Percentiles rank a stretch among this genome's conserved stretches.
These are phyloP conservation scores for Protomyctophum bolini DNA, from an alignment of 2,113 vertebrate species.

Conservation along the genomic window DNA sequence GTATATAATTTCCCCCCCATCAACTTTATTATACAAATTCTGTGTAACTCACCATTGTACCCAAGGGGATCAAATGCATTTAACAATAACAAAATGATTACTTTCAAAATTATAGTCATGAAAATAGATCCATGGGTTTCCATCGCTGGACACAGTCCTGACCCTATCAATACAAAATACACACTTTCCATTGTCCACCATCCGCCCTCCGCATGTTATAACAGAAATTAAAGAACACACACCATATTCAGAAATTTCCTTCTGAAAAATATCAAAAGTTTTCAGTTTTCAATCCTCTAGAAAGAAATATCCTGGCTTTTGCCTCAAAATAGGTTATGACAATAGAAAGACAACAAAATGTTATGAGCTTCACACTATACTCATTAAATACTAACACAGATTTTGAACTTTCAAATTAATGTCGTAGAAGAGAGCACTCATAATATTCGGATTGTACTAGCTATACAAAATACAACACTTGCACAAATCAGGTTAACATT, in stretches of 20 bases:
- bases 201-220: conserved; percentile 50
- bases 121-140: conserved; percentile 65
- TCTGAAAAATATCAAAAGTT: conserved; percentile 36
- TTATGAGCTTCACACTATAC: conserved; percentile 76
- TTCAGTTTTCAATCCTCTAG: conserved; percentile 45
- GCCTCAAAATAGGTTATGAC: conserved; percentile 59
- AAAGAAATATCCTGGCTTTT: conserved; percentile 53
- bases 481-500: conserved; percentile 80
- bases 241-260: conserved; percentile 71
- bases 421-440: conserved; percentile 70
- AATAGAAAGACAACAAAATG: conserved; percentile 73
- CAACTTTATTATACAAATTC: conserved; percentile 83
- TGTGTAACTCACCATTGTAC: conserved; percentile 74
- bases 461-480: conserved; percentile 80
- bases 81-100: conserved; percentile 62
- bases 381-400: conserved; percentile 76
- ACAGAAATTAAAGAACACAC: conserved; percentile 60
- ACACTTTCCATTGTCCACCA: conserved; percentile 47
- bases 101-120: conserved; percentile 59
- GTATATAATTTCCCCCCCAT: conserved; percentile 30
- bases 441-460: conserved; percentile 79
- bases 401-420: conserved; percentile 73
- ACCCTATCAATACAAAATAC: conserved; percentile 37
- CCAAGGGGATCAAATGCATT: conserved; percentile 69
- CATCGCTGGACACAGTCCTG: conserved; percentile 38